These are phyloP conservation scores for Botia almorhae DNA, from an alignment of 2,797 vertebrate species.

Conservation along the genomic window DNA sequence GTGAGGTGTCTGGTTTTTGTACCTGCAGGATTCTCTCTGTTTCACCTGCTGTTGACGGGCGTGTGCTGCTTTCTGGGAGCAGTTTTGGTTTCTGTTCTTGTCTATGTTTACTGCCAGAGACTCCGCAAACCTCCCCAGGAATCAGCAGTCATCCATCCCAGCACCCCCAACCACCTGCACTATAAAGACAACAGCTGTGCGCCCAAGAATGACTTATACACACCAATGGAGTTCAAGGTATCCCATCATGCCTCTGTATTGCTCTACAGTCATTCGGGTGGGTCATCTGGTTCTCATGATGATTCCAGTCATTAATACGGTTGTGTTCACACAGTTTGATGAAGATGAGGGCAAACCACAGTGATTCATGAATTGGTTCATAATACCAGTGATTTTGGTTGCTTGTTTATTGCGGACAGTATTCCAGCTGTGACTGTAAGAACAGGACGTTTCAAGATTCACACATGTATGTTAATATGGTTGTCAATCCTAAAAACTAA, in stretches of 20 bases:
- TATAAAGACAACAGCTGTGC: slow-evolving; percentile 88
- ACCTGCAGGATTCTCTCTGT: slow-evolving; percentile 86
- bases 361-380: too few relatives aligned
- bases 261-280: neutral
- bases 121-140: slow-evolving; percentile 87
- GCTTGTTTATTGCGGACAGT: too few relatives aligned
- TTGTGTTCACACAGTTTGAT: too few relatives aligned
- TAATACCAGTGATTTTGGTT: too few relatives aligned
- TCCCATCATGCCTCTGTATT: neutral
- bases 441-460: too few relatives aligned
- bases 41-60: slow-evolving; percentile 89
- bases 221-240: slow-evolving; percentile 98
- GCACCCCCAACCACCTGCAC: slow-evolving; percentile 93
- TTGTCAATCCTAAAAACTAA: too few relatives aligned
- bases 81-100: slow-evolving; percentile 85
- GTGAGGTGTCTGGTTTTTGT: neutral
- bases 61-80: slow-evolving; percentile 88
- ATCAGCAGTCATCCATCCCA: slow-evolving; percentile 90
- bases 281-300: neutral
- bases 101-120: slow-evolving; percentile 88
- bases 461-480: too few relatives aligned
- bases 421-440: too few relatives aligned
- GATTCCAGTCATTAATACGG: too few relatives aligned
- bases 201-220: slow-evolving; percentile 96
- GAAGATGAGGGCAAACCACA: too few relatives aligned